Evolutionary conservation across 2,113 vertebrate species (phyloP).

Genomic region (Dipodomys ordii): DNA sequence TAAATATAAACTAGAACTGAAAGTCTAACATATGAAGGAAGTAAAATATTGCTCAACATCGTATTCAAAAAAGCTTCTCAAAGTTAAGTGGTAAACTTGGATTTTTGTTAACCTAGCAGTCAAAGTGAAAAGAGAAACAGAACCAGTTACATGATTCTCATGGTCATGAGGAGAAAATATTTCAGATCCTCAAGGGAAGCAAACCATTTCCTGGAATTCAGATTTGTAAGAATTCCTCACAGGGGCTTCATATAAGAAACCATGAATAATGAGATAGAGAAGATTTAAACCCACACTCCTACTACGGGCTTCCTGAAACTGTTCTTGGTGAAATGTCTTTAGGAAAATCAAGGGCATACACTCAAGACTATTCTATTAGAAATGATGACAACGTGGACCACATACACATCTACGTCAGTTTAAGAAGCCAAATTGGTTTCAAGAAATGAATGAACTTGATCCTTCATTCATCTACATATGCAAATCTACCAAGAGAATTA

Average conservation of each 20-base stretch:
- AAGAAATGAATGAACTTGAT: background rate
- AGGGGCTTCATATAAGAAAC: constrained; percentile 6
- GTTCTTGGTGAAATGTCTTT: background rate
- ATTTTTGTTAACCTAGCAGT: constrained; percentile 41
- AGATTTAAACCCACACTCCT: background rate
- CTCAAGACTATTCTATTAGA: background rate
- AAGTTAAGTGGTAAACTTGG: constrained; percentile 22
- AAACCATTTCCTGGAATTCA: constrained; percentile 79
- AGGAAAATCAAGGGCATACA: background rate
- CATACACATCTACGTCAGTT: background rate
- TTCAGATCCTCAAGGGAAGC: constrained; percentile 69
- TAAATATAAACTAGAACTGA: constrained; percentile 66
- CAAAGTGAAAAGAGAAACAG: constrained; percentile 72
- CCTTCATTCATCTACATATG: background rate
- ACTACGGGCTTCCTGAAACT: background rate
- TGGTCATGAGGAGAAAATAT: constrained; percentile 53
- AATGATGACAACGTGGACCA: background rate
- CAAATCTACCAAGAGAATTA: background rate
- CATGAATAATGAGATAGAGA: background rate
- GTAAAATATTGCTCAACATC: constrained; percentile 24
- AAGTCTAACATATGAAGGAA: constrained; percentile 36
- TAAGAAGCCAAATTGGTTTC: background rate
- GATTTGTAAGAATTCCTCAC: constrained; percentile 56
- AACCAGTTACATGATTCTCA: constrained; percentile 32
- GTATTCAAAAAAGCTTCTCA: constrained; percentile 42